Percentiles rank a stretch among this genome's conserved stretches.
These are phyloP conservation scores for Motacilla alba DNA, from an alignment of 2,113 vertebrate species.

Conservation along the genomic window DNA sequence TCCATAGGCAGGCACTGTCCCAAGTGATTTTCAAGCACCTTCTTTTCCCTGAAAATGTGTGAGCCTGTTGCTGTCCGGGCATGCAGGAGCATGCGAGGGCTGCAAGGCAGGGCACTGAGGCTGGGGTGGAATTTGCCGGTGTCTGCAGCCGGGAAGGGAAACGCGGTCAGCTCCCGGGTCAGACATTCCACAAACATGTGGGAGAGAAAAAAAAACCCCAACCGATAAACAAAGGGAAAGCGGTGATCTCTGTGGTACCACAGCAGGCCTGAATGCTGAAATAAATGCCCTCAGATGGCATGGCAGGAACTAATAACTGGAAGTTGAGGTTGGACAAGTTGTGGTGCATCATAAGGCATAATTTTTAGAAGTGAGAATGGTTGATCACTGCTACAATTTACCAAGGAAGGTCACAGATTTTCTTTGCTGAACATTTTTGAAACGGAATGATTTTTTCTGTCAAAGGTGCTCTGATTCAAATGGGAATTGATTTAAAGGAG, in stretches of 20 bases:
- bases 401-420: background rate
- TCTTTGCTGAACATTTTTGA: background rate
- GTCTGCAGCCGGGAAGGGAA: background rate
- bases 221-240: background rate
- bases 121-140: background rate
- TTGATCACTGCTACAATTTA: background rate
- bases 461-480: background rate
- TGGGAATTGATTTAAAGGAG: background rate
- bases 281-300: background rate
- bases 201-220: background rate
- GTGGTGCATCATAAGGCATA: background rate
- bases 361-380: background rate
- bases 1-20: background rate
- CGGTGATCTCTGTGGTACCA: background rate
- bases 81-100: background rate
- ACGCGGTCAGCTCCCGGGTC: fast-evolving
- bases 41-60: background rate
- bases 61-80: background rate
- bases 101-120: background rate
- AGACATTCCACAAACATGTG: background rate
- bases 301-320: background rate
- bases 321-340: background rate
- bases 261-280: background rate
- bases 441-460: background rate
- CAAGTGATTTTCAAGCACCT: background rate